Base-by-base conservation (phyloP, 1,140 invertebrate species). In the Drosophila bifasciata region DNA sequence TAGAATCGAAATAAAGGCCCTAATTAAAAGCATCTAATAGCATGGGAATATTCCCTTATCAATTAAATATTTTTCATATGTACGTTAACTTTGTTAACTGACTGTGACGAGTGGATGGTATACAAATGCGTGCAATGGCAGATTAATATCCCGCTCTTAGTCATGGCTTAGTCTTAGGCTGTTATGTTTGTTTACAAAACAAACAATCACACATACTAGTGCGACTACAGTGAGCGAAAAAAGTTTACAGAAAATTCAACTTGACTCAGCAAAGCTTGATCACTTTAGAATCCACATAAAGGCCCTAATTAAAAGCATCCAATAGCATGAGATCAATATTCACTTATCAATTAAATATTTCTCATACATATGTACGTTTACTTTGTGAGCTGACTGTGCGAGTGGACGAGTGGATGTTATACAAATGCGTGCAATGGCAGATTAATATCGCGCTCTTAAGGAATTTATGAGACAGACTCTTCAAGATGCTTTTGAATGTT, bases 401-500 rank as follows among this genome's bases (percentile, higher is more conserved):
- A n/a, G n/a, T n/a, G n/a, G 0, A 36, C 3, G 32, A 36, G 32
- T 13, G 11, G 4, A 13, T 36, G 32, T 11, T 7, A 53, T 53
- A 53, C 28, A 23, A 39, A 53, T 66, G 13, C 48, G 3, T 53
- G 60, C 46, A 66, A 66, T 46, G 11, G 9, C 64, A 53, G 60
- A 53, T 66, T 53, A 66, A 66, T 53, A 68, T 21, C 16, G 21
- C 17, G 17, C 46, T 16, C 46, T 71, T 36, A 41, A 52, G 36
- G 45, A 79, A 84, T 78, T 75, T 73, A 69, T 76, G 67, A 63
- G 72, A 73, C 55, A 62, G 48, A 84, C 43, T 36, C 32, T 76
- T 73, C 40, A 45, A 71, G 44, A 41, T 69, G 46, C 28, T 55
- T 66, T 32, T 46, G 46, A 74, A 84, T 63, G 60, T 53, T 85